phyloP scores from a whole-genome alignment of 2,113 vertebrate species.

The Larimichthys polyactis region DNA sequence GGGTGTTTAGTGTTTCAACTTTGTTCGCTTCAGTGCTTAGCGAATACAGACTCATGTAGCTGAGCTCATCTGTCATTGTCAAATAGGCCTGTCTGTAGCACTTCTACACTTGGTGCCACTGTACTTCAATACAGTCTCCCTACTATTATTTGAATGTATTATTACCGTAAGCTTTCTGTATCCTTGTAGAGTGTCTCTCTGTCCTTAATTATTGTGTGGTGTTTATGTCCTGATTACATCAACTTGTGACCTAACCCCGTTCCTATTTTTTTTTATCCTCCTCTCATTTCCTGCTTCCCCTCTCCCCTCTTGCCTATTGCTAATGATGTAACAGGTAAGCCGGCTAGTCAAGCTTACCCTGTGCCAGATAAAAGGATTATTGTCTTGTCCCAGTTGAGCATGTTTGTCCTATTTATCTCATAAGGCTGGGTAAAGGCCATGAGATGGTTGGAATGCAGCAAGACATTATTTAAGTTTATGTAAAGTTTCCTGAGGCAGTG shows the following conservation, averaged over 20 bases:
- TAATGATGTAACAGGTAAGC: conserved; percentile 82
- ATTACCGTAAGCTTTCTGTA: background rate
- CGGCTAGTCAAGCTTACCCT: conserved; percentile 64
- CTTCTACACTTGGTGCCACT: background rate
- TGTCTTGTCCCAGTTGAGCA: conserved; percentile 67
- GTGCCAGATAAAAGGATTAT: conserved; percentile 80
- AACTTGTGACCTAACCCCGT: conserved; percentile 27
- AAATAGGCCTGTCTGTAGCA: conserved; percentile 39
- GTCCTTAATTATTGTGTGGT: conserved; percentile 5
- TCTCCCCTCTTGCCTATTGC: conserved; percentile 36
- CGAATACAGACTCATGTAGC: conserved; percentile 52
- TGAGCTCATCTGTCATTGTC: conserved; percentile 71
- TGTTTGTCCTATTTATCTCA: conserved; percentile 75
- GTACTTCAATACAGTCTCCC: conserved; percentile 8
- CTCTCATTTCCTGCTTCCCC: conserved; percentile 4
- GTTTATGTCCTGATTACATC: conserved; percentile 37
- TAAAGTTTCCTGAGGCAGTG: conserved; percentile 57
- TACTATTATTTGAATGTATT: conserved; percentile 8
- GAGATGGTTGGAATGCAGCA: conserved; percentile 49
- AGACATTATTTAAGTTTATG: conserved; percentile 59
- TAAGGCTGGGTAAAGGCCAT: conserved; percentile 24
- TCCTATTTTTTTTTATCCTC: conserved; percentile 22
- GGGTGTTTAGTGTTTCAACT: conserved; percentile 57
- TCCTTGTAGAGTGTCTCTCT: background rate
- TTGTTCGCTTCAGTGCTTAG: conserved; percentile 51